Conservation (phyloP, 2,888 invertebrate genomes). For the Papilio demoleus region DNA sequence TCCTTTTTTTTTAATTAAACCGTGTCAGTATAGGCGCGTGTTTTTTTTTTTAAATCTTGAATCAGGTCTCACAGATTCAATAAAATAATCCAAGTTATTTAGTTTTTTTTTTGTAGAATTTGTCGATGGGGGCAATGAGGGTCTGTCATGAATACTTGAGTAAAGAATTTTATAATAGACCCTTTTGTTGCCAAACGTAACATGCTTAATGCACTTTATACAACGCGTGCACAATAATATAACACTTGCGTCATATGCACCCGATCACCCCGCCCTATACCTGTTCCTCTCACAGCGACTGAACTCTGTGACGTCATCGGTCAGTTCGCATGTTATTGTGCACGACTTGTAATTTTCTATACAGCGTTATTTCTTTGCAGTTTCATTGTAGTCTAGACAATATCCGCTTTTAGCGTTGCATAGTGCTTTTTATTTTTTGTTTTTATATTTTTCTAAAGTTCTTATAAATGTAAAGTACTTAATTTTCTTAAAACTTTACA, state of each 20-base stretch:
- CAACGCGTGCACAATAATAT: conserved; percentile 46
- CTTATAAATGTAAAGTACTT: conserved; percentile 53
- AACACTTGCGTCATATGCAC: conserved; percentile 6
- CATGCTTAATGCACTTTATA: conserved; percentile 70
- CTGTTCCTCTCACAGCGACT: conserved; percentile 2
- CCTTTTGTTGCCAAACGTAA: conserved; percentile 48
- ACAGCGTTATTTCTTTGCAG: conserved; percentile 71
- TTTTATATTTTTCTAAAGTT: conserved; percentile 53
- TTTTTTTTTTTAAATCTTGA: conserved; percentile 46
- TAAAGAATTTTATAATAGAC: too few relatives aligned
- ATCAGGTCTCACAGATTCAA: conserved; percentile 40
- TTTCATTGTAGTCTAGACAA: conserved; percentile 63
- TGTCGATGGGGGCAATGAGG: conserved; percentile 44
- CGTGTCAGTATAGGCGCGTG: conserved; percentile 22
- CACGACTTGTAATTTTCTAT: neutral
- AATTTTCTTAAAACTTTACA: conserved; percentile 47
- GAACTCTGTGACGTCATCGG: neutral
- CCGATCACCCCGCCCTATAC: neutral
- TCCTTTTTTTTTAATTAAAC: conserved; percentile 52
- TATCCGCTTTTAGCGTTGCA: conserved; percentile 71
- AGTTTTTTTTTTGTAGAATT: conserved; percentile 27
- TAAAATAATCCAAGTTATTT: conserved; percentile 24
- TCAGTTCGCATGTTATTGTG: conserved; percentile 9
- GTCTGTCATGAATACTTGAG: too few relatives aligned
- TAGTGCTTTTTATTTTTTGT: conserved; percentile 61